Percentiles rank a stretch among this genome's conserved stretches.
These are phyloP conservation scores for Emys orbicularis DNA, from an alignment of 2,797 vertebrate genomes.

Conservation along the genomic window DNA sequence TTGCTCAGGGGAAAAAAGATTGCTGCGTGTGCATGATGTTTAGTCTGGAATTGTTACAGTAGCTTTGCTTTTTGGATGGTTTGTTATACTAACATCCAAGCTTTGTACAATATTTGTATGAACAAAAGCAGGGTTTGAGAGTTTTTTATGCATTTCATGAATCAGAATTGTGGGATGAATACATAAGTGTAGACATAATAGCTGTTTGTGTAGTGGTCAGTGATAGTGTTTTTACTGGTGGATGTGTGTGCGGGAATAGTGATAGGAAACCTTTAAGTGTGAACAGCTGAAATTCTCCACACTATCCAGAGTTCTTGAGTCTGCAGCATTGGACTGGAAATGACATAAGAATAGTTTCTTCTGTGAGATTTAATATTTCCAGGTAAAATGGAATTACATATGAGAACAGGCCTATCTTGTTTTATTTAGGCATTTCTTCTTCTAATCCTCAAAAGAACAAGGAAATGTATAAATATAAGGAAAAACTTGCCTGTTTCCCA, in stretches of 20 bases:
- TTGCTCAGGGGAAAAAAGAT: background rate
- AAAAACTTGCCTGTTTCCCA: background rate
- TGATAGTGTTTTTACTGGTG: background rate
- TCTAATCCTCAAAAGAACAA: background rate
- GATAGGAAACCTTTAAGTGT: background rate
- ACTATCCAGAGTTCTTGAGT: background rate
- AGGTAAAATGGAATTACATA: background rate
- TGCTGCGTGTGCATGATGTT: background rate
- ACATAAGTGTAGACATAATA: background rate
- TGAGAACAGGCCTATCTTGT: background rate
- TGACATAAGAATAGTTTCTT: background rate
- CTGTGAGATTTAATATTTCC: background rate
- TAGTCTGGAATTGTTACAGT: background rate
- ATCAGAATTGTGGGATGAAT: background rate
- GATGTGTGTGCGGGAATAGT: background rate
- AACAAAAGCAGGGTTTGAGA: background rate
- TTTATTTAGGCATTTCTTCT: background rate
- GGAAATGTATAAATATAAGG: background rate
- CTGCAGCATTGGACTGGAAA: background rate
- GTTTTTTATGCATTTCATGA: background rate
- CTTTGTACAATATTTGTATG: background rate
- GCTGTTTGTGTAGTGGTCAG: background rate
- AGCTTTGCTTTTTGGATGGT: background rate
- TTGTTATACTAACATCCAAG: conserved; percentile 9
- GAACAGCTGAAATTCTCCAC: background rate